phyloP scores from a whole-genome alignment of 2,113 vertebrate species.

The Rhinolophus ferrumequinum region DNA sequence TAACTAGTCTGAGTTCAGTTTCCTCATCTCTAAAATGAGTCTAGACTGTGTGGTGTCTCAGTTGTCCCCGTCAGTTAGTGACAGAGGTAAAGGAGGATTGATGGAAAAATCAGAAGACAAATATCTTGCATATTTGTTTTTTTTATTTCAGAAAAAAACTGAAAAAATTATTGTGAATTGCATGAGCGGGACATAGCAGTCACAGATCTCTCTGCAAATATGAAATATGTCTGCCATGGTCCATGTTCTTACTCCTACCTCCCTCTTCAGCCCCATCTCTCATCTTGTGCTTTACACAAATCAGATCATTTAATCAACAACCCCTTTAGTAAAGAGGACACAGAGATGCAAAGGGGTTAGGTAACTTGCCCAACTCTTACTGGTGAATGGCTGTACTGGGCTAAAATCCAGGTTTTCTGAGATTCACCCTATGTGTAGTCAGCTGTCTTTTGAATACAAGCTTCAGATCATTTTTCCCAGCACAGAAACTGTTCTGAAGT shows the following conservation, averaged over 20 bases:
- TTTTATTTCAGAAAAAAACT: background rate
- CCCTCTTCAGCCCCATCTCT: background rate
- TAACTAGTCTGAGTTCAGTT: background rate
- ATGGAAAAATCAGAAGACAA: background rate
- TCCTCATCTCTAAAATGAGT: background rate
- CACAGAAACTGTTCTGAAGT: background rate
- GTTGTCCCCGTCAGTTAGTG: background rate
- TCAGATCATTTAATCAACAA: background rate
- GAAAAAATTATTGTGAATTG: too few species aligned
- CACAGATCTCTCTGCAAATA: background rate
- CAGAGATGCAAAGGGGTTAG: background rate
- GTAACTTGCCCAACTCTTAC: background rate
- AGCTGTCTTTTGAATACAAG: background rate
- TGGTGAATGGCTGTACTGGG: background rate
- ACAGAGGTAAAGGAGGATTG: background rate
- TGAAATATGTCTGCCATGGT: background rate
- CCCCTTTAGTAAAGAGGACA: background rate
- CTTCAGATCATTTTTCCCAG: background rate
- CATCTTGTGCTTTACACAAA: background rate
- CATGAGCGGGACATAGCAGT: background rate
- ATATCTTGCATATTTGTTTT: background rate
- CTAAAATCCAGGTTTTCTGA: background rate
- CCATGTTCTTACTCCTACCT: background rate
- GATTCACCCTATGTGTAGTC: background rate
- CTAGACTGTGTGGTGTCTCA: background rate